Evolutionary conservation across 2,113 vertebrate species (phyloP).

Genomic region (Lepus europaeus): DNA sequence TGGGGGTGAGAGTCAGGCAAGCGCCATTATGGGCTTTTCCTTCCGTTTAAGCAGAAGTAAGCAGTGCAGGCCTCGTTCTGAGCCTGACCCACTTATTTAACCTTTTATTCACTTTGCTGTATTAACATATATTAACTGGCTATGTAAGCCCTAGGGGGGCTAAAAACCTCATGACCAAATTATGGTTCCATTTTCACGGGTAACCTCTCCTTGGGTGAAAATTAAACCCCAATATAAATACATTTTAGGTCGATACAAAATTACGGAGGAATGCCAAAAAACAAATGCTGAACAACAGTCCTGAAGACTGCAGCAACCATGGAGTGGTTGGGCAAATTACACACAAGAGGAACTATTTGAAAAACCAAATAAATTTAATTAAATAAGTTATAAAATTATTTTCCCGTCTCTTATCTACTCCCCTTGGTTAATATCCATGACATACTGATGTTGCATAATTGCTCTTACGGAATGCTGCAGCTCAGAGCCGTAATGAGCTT

Average conservation of each 20-base stretch:
- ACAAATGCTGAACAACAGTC: conserved; percentile 6
- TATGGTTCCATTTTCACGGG: conserved; percentile 80
- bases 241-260: conserved; percentile 76
- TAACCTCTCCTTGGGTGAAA: conserved; percentile 84
- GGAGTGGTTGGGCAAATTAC: conserved; percentile 68
- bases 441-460: conserved; percentile 79
- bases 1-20: conserved; percentile 86
- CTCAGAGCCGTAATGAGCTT: conserved; percentile 83
- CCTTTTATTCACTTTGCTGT: conserved; percentile 84
- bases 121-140: conserved; percentile 87
- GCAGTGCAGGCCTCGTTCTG: conserved; percentile 59
- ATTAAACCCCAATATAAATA: conserved; percentile 82
- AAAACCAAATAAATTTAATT: conserved; percentile 84
- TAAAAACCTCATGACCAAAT: conserved; percentile 75
- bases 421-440: conserved; percentile 79
- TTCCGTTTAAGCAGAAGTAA: conserved; percentile 83
- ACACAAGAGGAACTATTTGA: conserved; percentile 78
- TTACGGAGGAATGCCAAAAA: conserved; percentile 70
- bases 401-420: conserved; percentile 79
- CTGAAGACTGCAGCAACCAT: conserved; percentile 63
- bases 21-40: conserved; percentile 82
- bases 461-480: conserved; percentile 78
- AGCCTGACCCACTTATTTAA: conserved; percentile 85
- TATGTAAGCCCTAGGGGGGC: conserved; percentile 81
- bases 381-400: conserved; percentile 83